Base-by-base conservation (phyloP, 2,797 vertebrate species). In the Fistularia tabacaria region DNA sequence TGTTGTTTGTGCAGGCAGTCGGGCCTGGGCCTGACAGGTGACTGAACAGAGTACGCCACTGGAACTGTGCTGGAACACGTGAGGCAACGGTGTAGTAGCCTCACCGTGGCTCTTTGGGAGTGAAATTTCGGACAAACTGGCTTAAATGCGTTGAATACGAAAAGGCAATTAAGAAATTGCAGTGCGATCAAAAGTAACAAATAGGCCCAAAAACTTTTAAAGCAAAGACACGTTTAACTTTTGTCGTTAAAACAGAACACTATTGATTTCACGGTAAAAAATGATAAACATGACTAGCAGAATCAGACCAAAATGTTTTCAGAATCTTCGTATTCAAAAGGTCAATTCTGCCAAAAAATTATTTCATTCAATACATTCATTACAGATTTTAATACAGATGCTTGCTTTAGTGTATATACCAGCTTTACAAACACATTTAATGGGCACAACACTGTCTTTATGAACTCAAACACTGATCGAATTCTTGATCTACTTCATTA, bases 1-100 rank as follows among this genome's bases (percentile, higher is more conserved):
- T 71, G 1, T 0, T 67, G 66, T 81, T 82, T 83, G 66, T 84
- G 74, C 59, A 66, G 75, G 25, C 25, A 25, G 25, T 25, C 46
- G 45, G 61, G 14, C 14, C 66, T 47, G 6, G 37, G 46, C 14
- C 37, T 66, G 66, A 74, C 80, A 83, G 74, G 63, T 82, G 77
- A 80, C 54, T 54, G 48, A 11, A n/a, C 25, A 25, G 9, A n/a
- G 56, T n/a, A 38, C 8, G 36, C 9, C n/a, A 1, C 14, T 38
- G 9, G 3, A 41, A 44, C 41, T 57, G 52, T 46, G 66, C 9
- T 8, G 5, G 8, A 25, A 69, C 64, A 78, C 54, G 66, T 79
- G 72, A 84, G 55, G 13, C 41, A 1, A 11, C 38, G 51, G 38
- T 55, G 8, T 40, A 25, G 45, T 4, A 39, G 10, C 7, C 40